Evolutionary conservation across 2,113 vertebrate species (phyloP), one percentile per base, ranked within the genome.

Genomic region (Phylloscopus whistleri): DNA sequence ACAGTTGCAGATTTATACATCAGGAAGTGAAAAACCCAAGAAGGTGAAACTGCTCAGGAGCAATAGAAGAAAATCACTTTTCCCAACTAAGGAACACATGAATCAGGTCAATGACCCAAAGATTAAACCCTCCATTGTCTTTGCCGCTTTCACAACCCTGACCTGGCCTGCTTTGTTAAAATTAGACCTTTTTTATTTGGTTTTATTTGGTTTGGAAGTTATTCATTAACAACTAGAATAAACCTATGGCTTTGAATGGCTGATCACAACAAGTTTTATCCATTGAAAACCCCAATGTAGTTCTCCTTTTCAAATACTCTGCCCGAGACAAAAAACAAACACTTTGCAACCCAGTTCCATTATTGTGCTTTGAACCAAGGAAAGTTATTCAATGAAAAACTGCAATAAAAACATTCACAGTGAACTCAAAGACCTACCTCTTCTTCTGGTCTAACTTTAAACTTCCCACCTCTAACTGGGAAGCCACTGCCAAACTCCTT

Each of bases 401-500:
- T 64, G 27, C n/a, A 73, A 72, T 14, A 86, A 24, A 80, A 75
- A 77, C 4, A 33, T 1, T 37, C 31, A 37, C 14, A 68, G 31
- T 31, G 27, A 77, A 39, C 33, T 70, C 46, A 43, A 24, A 72
- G 22, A 92, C 92, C 74, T 97, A 99, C 99, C 99, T 99, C 99
- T 73, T 99, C 99, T 52, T 99, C 98, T 2, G 98, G 98, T 16
- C 98, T 98, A 51, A 99, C 97, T 97, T 98, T 99, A 69, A 99
- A 98, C 94, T 98, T 99, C 56, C 99, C 99, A 74, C 98, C 99
- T 13, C 98, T 98, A 23, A 99, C 98, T 60, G 99, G 99, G 97
- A 99, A 99, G 51, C 99, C 99, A 53, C 99, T 99, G 92, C 99
- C 99, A 91, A 99, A 99, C 92, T 99, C 99, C 95, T 99, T 99